Evolutionary conservation across 1,140 invertebrate species (phyloP).

Genomic region (Eumeta japonica): DNA sequence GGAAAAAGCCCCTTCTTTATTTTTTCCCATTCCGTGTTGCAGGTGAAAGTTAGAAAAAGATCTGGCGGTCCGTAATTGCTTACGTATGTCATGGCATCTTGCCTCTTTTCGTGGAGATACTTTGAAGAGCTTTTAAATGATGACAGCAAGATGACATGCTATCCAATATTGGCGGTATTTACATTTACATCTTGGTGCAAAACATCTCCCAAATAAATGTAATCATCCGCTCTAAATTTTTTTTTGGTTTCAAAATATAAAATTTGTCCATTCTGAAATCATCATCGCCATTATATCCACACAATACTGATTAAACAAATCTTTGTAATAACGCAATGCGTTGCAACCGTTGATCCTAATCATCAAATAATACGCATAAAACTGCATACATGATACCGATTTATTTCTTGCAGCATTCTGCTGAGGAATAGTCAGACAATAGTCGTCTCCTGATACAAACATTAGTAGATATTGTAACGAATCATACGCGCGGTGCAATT

Average conservation of each 20-base stretch:
- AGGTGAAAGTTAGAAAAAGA: slow-evolving; percentile 43
- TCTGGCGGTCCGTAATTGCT: slow-evolving; percentile 5
- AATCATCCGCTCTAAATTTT: too few relatives aligned
- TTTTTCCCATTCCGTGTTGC: slow-evolving; percentile 41
- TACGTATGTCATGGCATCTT: too few relatives aligned
- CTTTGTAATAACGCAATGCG: too few relatives aligned
- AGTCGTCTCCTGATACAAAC: slow-evolving; percentile 41
- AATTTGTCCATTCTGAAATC: too few relatives aligned
- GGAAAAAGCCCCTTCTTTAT: slow-evolving; percentile 19
- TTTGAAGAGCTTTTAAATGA: slow-evolving; percentile 10
- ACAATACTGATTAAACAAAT: too few relatives aligned
- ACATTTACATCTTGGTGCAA: slow-evolving; percentile 9
- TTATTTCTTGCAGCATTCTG: too few relatives aligned
- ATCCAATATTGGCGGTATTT: slow-evolving; percentile 4
- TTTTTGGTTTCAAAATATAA: too few relatives aligned
- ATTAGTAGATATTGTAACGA: slow-evolving; percentile 46
- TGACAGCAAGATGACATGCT: slow-evolving; percentile 12
- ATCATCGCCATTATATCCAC: too few relatives aligned
- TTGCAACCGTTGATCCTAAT: too few relatives aligned
- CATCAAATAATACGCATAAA: too few relatives aligned
- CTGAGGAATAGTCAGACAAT: slow-evolving; percentile 24
- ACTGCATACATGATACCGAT: too few relatives aligned
- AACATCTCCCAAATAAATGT: too few relatives aligned
- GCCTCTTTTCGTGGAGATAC: slow-evolving; percentile 13
- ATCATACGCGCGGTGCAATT: slow-evolving; percentile 42